Evolutionary conservation across 2,888 invertebrate genomes (phyloP), one percentile per base, ranked within the genome.

Genomic region (Diadromus collaris): DNA sequence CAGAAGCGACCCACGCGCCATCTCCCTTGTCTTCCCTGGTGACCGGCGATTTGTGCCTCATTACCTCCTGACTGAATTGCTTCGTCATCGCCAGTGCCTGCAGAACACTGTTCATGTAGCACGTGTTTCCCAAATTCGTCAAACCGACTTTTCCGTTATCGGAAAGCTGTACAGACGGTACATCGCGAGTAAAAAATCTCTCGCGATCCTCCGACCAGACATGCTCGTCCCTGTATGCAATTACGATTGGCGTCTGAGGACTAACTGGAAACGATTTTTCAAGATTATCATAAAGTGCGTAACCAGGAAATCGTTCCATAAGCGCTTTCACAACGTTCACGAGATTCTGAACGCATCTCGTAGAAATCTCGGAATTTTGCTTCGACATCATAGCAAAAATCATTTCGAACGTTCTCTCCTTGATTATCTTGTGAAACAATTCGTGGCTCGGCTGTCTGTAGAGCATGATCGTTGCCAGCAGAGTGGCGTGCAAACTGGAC

Each of bases 91-190:
- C 95, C 51, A 97, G 91, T 0, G 97, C 96, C 90, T 97, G 97
- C 78, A 97, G 91, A 1, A 97, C 95, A 88, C 96, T 96, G 91
- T 97, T 97, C 95, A 97, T 95, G 86, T 97, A 97, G 89, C 97
- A 97, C 0, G 97, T 97, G 87, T 97, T 97, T 34, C 97, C 97
- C 51, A 97, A 92, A 92, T 97, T 97, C 48, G 94, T 93, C 27
- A 97, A 92, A 1, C 97, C 97, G 5, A 96, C 95, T 91, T 95
- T 93, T 78, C 92, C 92, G 13, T 91, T 81, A 32, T 85, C 85
- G 13, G 82, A 61, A 65, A 76, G 77, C 5, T 81, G 81, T 21
- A 80, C 80, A 13, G 80, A 41, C 29, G 71, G 48, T 32, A 76
- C 41, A 38, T 81, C 82, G n/a, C 32, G 51, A 60, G 10, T 70